Base-by-base conservation (phyloP, 2,797 vertebrate species). In the Etheostoma nigrum region DNA sequence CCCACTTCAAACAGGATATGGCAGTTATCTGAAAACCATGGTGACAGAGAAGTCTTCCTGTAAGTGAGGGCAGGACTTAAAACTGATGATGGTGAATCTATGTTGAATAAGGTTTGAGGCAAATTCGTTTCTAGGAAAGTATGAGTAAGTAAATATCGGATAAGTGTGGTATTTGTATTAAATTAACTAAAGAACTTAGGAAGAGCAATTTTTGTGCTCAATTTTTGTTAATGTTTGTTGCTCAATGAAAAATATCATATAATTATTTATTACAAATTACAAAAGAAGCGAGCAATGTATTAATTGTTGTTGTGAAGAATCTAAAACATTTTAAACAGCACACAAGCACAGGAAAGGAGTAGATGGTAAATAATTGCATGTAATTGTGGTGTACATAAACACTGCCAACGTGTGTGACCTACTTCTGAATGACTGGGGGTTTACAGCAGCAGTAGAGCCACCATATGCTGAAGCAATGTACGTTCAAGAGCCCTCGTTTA, bases 1-100 rank as follows among this genome's bases (percentile, higher is more conserved):
- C 69, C 36, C 67, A 72, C 78, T 89, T 92, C 86, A 91, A 93
- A 93, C 91, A 95, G 94, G 94, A 95, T 89, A 87, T 84, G 49
- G 72, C 79, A 78, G 82, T 88, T 90, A 88, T 94, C 87, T 88
- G 68, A 87, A 89, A 87, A 88, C 81, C 83, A 85, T 85, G 74
- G 88, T 74, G 89, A 91, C 83, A 61, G 67, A 67, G 55, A 75
- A 33, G 51, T 62, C 79, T 93, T 94, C 87, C 91, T 93, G 86
- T 82, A 62, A 86, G 74, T 21, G 54, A 48, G 44, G 68, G 82
- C 19, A 51, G 63, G 40, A 30, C 66, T 65, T 16, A 19, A 49
- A 68, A 49, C 33, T 53, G 5, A 77, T 73, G 57, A 78, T 21
- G 55, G 57, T 48, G 48, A 69, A 72, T 83, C 40, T 75, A 9